Evolutionary conservation across 2,797 vertebrate species (phyloP), one percentile per base, ranked within the genome.

Genomic region (Tenualosa ilisha): DNA sequence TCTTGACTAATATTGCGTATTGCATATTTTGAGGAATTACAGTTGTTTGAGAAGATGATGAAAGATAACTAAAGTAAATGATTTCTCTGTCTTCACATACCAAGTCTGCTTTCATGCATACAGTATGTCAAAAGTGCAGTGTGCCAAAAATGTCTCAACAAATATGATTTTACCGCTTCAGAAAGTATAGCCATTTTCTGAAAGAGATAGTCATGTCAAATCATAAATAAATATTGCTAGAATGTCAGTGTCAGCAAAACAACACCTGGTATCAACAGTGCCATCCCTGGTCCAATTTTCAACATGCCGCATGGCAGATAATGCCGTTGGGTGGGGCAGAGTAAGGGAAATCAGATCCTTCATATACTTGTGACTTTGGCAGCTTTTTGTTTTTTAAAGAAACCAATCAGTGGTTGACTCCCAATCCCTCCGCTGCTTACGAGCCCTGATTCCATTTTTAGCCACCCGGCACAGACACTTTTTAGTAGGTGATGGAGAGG

Each of bases 351-450:
- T 37, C 31, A 20, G 15, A 40, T 43, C 68, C 37, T 40, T 37
- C 43, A 75, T 7, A 75, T 75, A 75, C 37, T 75, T 37, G 40
- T 43, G 68, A 2, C 68, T 75, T 75, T 75, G 12, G 68, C 68
- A 75, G 68, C 68, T 43, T 75, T 43, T 75, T 40, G 31, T 43
- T 75, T 75, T 40, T 75, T 43, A 89, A 75, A 75, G 68, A 75
- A 75, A 43, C 31, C 31, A 75, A 75, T 75, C 68, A 40, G 68
- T 40, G 20, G 68, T 75, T 81, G 88, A 40, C 89, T 89, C 87
- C 93, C 94, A 95, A 95, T 94, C 92, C 89, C 87, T 88, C 94
- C 92, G 83, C 92, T 95, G 94, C 93, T 94, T 94, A 93, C 92
- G 75, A 91, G 94, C 72, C 90, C 86, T 84, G 92, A 93, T 95